Conservation (phyloP, 1,140 invertebrate genomes). For the Scaptodrosophila lebanonensis region DNA sequence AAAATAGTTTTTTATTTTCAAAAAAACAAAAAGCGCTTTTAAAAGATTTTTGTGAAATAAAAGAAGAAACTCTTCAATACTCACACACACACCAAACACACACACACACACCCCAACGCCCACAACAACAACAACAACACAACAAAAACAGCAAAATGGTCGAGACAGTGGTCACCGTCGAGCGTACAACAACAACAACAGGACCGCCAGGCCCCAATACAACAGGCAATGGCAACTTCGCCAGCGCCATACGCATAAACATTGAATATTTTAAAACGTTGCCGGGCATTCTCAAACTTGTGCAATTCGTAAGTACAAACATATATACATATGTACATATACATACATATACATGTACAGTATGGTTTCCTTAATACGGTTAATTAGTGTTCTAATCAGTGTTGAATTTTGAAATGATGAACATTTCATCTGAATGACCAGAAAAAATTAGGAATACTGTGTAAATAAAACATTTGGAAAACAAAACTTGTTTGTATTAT, state of each 20-base stretch:
- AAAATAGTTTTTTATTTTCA: constrained; percentile 57
- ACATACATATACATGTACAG: too few species aligned
- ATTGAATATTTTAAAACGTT: constrained; percentile 81
- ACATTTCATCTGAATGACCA: too few species aligned
- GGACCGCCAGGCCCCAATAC: constrained; percentile 77
- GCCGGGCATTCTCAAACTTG: constrained; percentile 81
- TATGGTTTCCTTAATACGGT: too few species aligned
- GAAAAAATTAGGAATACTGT: too few species aligned
- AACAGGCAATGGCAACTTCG: constrained; percentile 77
- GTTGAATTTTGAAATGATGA: too few species aligned
- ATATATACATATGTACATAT: not conserved
- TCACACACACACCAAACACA: too few species aligned
- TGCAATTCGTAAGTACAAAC: constrained; percentile 79
- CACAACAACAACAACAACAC: constrained; percentile 15
- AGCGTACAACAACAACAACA: constrained; percentile 80
- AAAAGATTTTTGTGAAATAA: not conserved
- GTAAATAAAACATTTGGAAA: too few species aligned
- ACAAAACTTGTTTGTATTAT: too few species aligned
- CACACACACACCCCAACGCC: not conserved
- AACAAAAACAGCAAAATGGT: constrained; percentile 79
- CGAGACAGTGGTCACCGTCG: constrained; percentile 83
- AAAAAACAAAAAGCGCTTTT: constrained; percentile 21
- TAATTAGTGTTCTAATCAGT: too few species aligned
- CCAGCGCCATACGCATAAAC: constrained; percentile 79
- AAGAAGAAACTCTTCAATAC: not conserved